Evolutionary conservation across 2,888 invertebrate species (phyloP).

Genomic region (Coelinius sp.): DNA sequence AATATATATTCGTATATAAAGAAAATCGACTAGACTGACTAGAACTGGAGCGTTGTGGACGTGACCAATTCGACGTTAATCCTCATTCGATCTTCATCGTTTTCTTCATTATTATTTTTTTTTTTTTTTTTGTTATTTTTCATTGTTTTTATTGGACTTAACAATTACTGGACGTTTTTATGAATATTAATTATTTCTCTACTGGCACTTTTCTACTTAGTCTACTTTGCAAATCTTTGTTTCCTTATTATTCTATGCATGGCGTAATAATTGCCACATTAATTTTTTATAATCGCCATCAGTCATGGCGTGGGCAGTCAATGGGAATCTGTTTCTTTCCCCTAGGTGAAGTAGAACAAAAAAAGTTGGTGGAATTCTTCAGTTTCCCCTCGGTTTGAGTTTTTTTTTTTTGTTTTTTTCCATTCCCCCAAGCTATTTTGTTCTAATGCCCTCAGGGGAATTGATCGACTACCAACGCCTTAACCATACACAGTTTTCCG

Average conservation of each 20-base stretch:
- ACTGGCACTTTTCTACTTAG: constrained; percentile 71
- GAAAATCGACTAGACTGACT: constrained; percentile 67
- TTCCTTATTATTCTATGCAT: constrained; percentile 17
- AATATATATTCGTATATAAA: constrained; percentile 36
- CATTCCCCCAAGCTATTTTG: background rate
- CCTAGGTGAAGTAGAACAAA: background rate
- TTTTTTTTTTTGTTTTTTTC: background rate
- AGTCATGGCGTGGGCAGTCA: constrained; percentile 19
- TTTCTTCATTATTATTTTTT: constrained; percentile 31
- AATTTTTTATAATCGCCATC: constrained; percentile 9
- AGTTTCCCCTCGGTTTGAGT: background rate
- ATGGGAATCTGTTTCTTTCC: background rate
- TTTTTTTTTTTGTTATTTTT: constrained; percentile 27
- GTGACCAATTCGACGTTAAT: constrained; percentile 60
- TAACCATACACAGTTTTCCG: constrained; percentile 9
- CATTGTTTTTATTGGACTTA: constrained; percentile 56
- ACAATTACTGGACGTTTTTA: constrained; percentile 70
- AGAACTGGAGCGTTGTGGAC: constrained; percentile 66
- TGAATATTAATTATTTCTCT: constrained; percentile 58
- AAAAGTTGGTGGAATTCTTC: background rate
- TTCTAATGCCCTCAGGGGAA: background rate
- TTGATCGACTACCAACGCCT: constrained; percentile 26
- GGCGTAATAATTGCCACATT: constrained; percentile 10
- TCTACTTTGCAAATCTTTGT: constrained; percentile 51
- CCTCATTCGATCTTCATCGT: constrained; percentile 14